Base-by-base conservation (phyloP, 1,140 invertebrate genomes). In the Bombus polaris region DNA sequence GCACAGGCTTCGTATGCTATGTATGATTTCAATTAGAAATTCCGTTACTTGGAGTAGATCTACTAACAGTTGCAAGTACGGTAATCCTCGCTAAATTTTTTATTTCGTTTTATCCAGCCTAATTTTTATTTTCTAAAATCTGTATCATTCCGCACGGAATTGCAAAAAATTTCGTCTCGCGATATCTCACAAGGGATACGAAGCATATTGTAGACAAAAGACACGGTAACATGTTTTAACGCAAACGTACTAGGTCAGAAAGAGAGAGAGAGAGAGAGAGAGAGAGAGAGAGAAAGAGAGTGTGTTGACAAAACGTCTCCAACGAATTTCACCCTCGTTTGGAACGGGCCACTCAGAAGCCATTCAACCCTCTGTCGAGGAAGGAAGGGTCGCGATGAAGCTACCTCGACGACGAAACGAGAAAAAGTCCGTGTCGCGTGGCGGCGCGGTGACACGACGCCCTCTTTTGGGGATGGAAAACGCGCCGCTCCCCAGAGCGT, bases 401-500 rank as follows among this genome's bases (percentile, higher is more conserved):
- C 22, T 28, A 3, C 42, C 47, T 65, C 37, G 59, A 47, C n/a
- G n/a, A 35, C 32, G 62, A 15, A 59, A 65, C 32, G 35, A 44
- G 39, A 39, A 73, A 32, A 44, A n/a, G 3, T 37, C 22, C 35
- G 35, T 25, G 28, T 22, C 12, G 35, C n/a, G 47, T 62, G 57
- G 47, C n/a, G 13, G n/a, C n/a, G 25, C 32, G 32, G n/a, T 32
- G 32, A 42, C 71, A 62, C 57, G 91, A 88, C 89, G 86, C 86
- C 88, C 82, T 87, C 91, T 74, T 87, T 85, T 85, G 71, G 66
- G 86, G 87, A 53, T 90, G 91, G 62, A 90, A 88, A 91, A 86
- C 87, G 87, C 82, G 86, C 73, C 13, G 35, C 32, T 93, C 90
- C 91, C 93, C 35, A 79, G 90, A 89, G 92, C 86, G 93, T 94